Evolutionary conservation across 30 jellyfish, hydroid and myxozoan genomes (phyloP).

Genomic region (Turritopsis dohrnii): DNA sequence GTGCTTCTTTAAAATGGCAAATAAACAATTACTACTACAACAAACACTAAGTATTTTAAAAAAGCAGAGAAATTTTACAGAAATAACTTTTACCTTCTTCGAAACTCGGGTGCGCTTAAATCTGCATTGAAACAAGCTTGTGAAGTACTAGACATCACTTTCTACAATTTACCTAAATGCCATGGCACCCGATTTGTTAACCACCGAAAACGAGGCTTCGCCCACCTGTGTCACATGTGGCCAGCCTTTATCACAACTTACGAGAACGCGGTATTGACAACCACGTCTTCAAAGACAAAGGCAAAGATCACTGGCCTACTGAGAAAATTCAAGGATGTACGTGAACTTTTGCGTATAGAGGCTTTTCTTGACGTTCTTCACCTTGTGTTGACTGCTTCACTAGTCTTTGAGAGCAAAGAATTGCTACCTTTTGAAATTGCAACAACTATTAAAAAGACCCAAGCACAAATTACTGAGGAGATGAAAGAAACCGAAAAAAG

Average conservation of each 20-base stretch:
- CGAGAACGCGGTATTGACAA: conserved; percentile 22
- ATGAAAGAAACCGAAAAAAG: neutral
- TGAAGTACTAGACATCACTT: no score
- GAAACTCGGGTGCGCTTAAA: no score
- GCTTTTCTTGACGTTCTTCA: neutral
- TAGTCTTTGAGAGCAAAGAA: no score
- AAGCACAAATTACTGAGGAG: neutral
- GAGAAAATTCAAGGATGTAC: conserved; percentile 12
- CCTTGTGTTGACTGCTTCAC: neutral
- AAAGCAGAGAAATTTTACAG: no score
- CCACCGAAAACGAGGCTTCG: conserved; percentile 39
- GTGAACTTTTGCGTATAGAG: neutral
- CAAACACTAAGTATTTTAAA: no score
- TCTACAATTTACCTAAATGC: no score
- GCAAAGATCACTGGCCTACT: conserved; percentile 38
- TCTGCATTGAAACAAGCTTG: no score
- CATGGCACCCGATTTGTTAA: conserved; percentile 45
- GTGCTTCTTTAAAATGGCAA: no score
- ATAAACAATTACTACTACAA: no score
- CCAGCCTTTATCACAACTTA: conserved; percentile 39
- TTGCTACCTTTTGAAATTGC: neutral
- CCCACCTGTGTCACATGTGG: conserved; percentile 30
- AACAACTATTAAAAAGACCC: neutral
- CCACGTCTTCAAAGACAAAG: conserved; percentile 19
- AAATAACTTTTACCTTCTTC: no score